A percentile compares a stretch with the other conserved stretches of the same genome.
phyloP scores from a whole-genome alignment of 2,113 vertebrate species.

The Hemibagrus wyckioides region DNA sequence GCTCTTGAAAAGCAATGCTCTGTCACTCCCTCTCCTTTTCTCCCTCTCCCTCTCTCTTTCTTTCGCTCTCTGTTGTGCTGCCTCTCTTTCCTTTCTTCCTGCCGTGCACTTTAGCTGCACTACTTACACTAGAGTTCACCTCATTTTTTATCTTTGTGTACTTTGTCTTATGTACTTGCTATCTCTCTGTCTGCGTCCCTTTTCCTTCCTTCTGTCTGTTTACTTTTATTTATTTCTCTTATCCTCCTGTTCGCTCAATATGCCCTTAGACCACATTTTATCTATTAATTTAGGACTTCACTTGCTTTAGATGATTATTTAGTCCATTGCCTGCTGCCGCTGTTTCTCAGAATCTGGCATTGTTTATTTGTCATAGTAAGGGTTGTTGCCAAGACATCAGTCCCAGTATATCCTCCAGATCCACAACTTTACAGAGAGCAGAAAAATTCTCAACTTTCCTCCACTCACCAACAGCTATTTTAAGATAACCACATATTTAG shows the following conservation, averaged over 20 bases:
- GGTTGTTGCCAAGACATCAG: conserved; percentile 29
- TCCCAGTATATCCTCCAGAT: conserved; percentile 53
- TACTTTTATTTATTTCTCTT: conserved; percentile 43
- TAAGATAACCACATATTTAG: conserved; percentile 76
- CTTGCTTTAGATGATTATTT: conserved; percentile 39
- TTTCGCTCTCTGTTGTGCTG: conserved; percentile 50
- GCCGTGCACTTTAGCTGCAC: conserved; percentile 34
- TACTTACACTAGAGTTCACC: conserved; percentile 29
- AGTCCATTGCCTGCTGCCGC: conserved; percentile 32
- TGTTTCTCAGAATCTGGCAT: conserved; percentile 33
- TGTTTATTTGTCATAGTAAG: conserved; percentile 43
- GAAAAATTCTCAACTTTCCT: conserved; percentile 52
- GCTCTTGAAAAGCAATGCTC: conserved; percentile 79
- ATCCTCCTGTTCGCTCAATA: conserved; percentile 53
- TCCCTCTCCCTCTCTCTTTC: conserved; percentile 50
- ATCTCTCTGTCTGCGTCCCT: conserved; percentile 13
- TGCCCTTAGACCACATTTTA: conserved; percentile 6
- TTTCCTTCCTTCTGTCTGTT: conserved; percentile 40
- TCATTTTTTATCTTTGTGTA: conserved; percentile 26
- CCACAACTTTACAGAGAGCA: conserved; percentile 52
- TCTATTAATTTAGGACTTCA: conserved; percentile 14
- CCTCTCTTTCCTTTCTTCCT: conserved; percentile 39
- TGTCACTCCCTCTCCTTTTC: conserved; percentile 63
- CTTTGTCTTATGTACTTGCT: conserved; percentile 33
- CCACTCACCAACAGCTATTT: conserved; percentile 66